Base-by-base conservation (phyloP, 2,113 vertebrate genomes). In the Octodon degus region DNA sequence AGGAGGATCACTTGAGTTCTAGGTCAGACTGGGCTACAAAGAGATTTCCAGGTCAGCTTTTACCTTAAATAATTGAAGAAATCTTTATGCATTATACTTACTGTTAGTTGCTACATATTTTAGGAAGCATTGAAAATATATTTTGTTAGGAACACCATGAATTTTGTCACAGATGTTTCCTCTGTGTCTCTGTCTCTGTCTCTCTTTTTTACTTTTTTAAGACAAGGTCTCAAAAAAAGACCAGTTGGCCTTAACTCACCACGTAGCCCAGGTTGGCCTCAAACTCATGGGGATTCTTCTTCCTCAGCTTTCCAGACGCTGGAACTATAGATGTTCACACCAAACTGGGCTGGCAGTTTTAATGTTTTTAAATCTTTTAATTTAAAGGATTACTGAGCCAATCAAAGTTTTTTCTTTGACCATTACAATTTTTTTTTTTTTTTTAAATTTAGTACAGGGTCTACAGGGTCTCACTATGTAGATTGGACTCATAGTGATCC, bases 11-110 rank as follows among this genome's bases (percentile, higher is more conserved):
- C 20, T 60, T 62, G 60, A 24, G 20, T 62, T 62, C 20, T 22
- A 62, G 60, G 60, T 8, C 60, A 24, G 60, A 20, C 60, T 62
- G 60, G 17, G 5, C 60, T 62, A 24, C 20, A 62, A 62, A 24
- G 60, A 62, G 5, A 62, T 20, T 62, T 24, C 20, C 20, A 62
- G 60, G 60, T 24, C 20, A 62, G 60, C 60, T 86, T 96, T 96
- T 90, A 72, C 25, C 12, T 85, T 80, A 55, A 89, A n/a, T 58
- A 80, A 92, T 89, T 94, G 50, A 87, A 91, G 63, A 83, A 92
- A 50, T 10, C 68, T 67, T 80, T 67, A 37, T 68, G 63, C 53
- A 1, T 32, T 68, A 68, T 68, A 50, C 32, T 55, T 74, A 40
- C 82, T 94, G 7, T 7, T 77, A 67, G 65, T 91, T 95, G 83